Evolutionary conservation across 2,113 vertebrate genomes (phyloP), one percentile per base, ranked within the genome.

Genomic region (Amphilophus citrinellus): DNA sequence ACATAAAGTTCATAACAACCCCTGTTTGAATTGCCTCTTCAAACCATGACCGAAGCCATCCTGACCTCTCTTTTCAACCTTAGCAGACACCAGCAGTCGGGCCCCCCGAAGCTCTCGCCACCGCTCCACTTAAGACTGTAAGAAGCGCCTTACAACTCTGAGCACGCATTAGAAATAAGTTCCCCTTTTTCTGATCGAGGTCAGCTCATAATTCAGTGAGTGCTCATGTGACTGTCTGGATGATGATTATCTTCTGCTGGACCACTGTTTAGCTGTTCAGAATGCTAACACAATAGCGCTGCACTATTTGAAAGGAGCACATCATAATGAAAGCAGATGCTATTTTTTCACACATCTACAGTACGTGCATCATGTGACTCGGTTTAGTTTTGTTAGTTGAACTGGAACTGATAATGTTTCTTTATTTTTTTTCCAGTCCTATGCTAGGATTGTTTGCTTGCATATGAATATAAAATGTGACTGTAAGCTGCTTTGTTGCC

Each of bases 61-160:
- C 73, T n/a, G n/a, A 62, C 18, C 35, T 35, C 61, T 10, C 59
- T 44, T 79, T 76, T 66, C 20, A 27, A 80, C 60, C 32, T n/a
- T 65, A 81, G 80, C 83, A 84, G 61, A 86, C 87, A 90, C 86
- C 92, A 94, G 94, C 93, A 90, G 82, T 76, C 76, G 71, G 82
- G 78, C 47, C 59, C 62, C 62, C 61, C 79, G 57, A 68, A 27
- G 35, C 79, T 50, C 56, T 39, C 47, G 7, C 37, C 75, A 18
- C 35, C 15, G 0, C 30, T 66, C 80, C 77, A 47, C 56, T 66
- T 61, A 47, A 79, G 35, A 73, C 35, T 66, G n/a, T 79, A 77
- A 76, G 85, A 88, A 81, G 63, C 77, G 87, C 96, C 92, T 95
- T 93, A 93, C 83, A 79, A 66, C 76, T 79, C 61, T 61, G 61